phyloP scores from a whole-genome alignment of 2,797 vertebrate species.

The Danio tinwini region DNA sequence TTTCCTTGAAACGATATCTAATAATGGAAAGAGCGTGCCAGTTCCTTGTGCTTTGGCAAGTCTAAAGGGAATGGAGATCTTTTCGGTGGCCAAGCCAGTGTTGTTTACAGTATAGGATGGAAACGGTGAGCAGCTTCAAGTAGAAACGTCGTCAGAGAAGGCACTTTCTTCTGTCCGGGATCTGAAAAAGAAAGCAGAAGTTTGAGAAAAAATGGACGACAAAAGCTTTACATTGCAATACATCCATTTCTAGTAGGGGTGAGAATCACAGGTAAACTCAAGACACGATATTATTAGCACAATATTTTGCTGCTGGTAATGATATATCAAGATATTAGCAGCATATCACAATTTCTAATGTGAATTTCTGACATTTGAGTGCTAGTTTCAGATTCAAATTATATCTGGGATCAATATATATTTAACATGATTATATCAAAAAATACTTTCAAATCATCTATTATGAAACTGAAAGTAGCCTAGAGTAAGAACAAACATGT shows the following conservation, averaged over 20 bases:
- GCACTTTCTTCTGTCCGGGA: constrained; percentile 74
- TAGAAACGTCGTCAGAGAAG: constrained; percentile 75
- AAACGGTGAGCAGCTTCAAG: constrained; percentile 59
- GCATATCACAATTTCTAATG: neutral
- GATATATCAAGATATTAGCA: too few species aligned
- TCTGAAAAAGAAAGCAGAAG: constrained; percentile 67
- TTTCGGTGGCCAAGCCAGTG: neutral
- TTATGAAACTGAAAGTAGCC: neutral
- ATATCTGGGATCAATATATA: neutral
- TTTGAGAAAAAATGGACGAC: constrained; percentile 8
- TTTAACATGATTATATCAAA: neutral
- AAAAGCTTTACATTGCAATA: neutral
- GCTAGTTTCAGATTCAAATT: neutral
- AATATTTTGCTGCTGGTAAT: too few species aligned
- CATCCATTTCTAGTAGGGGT: neutral
- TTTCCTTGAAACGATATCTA: constrained; percentile 7
- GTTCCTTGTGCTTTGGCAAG: constrained; percentile 45
- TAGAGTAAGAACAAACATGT: neutral
- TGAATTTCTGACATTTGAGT: neutral
- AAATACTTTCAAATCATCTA: neutral
- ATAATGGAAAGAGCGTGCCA: neutral
- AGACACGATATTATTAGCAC: too few species aligned
- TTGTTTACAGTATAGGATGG: neutral
- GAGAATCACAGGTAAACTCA: too few species aligned
- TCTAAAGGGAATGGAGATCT: constrained; percentile 13